These are phyloP conservation scores for Drosophila paranaensis DNA, from an alignment of 2,888 invertebrate species.

Conservation along the genomic window DNA sequence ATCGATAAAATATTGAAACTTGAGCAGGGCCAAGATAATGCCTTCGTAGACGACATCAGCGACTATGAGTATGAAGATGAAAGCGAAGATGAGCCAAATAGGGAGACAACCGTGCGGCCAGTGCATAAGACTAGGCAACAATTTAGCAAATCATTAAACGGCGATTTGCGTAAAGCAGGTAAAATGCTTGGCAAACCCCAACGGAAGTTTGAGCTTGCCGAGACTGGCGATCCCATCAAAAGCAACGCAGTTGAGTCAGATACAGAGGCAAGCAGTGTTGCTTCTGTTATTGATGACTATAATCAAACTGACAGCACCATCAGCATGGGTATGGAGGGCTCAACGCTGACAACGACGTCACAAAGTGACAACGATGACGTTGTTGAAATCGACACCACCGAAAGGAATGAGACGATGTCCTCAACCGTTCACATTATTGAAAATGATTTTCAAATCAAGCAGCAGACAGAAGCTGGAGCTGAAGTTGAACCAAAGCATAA, in stretches of 20 bases:
- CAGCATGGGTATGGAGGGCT: conserved; percentile 15
- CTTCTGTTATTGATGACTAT: conserved; percentile 75
- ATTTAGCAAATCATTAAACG: conserved; percentile 83
- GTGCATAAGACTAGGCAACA: conserved; percentile 51
- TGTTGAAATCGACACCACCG: conserved; percentile 72
- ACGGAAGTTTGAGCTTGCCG: conserved; percentile 28
- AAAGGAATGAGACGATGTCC: conserved; percentile 20
- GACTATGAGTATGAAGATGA: conserved; percentile 72
- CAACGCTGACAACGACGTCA: conserved; percentile 40
- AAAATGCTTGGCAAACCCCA: conserved; percentile 60
- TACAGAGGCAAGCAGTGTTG: conserved; percentile 47
- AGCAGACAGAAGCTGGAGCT: conserved; percentile 19
- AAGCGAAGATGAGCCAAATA: conserved; percentile 26
- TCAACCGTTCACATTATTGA: conserved; percentile 59
- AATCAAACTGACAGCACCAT: conserved; percentile 76
- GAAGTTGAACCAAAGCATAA: conserved; percentile 32
- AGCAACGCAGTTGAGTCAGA: conserved; percentile 33
- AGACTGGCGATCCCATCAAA: conserved; percentile 42
- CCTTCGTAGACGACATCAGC: conserved; percentile 51
- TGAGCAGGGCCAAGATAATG: conserved; percentile 40
- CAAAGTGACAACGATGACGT: conserved; percentile 66
- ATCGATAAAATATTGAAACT: conserved; percentile 81
- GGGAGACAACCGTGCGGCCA: conserved; percentile 25
- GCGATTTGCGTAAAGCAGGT: conserved; percentile 79
- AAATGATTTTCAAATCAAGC: conserved; percentile 82